Evolutionary conservation across 2,888 invertebrate species (phyloP).

Genomic region (Metopia argyrocephala): DNA sequence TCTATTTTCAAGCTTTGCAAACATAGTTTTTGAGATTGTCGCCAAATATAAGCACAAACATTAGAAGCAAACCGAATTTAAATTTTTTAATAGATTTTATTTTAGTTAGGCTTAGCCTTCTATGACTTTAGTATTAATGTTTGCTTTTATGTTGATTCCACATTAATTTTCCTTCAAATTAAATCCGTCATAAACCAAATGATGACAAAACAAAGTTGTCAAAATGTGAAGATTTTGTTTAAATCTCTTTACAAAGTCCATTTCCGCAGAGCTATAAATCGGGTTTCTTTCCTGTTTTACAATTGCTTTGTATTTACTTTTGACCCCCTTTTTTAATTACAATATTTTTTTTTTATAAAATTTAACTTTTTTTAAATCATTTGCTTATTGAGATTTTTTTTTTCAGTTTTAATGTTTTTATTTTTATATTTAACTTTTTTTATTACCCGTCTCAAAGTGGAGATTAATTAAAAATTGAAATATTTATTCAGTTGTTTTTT

Average conservation of each 20-base stretch:
- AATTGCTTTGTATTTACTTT: not conserved
- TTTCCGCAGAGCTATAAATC: not conserved
- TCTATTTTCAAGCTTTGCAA: too few species aligned
- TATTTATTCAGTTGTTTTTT: not conserved
- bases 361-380: not conserved
- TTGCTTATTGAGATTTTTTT: not conserved
- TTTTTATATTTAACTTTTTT: not conserved
- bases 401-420: not conserved
- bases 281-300: not conserved
- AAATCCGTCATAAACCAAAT: too few species aligned
- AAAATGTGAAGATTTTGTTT: not conserved
- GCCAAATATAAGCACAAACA: too few species aligned
- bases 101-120: too few species aligned
- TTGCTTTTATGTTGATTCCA: too few species aligned
- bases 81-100: too few species aligned
- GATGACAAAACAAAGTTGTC: too few species aligned
- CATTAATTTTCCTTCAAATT: too few species aligned
- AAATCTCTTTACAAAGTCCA: not conserved
- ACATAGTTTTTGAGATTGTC: too few species aligned
- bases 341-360: not conserved
- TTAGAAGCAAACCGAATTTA: too few species aligned
- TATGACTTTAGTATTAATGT: too few species aligned
- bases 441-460: too few species aligned
- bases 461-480: not conserved
- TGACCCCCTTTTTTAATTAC: not conserved